A percentile compares a stretch with the other conserved stretches of the same genome.
Conservation (phyloP, 2,797 vertebrate species). For the Hypotaenidia philippensis region DNA sequence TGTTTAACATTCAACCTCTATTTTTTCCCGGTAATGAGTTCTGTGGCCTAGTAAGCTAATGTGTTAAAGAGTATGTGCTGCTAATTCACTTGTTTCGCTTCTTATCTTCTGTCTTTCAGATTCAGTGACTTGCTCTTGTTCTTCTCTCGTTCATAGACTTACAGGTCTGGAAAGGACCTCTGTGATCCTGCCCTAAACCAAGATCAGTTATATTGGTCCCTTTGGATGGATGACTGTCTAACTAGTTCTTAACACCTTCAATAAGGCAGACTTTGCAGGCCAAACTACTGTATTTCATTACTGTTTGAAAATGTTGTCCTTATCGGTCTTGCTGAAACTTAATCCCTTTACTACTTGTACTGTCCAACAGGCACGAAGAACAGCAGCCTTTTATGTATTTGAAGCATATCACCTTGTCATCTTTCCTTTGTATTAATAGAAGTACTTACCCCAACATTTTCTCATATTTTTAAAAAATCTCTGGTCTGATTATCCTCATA, state of each 20-base stretch:
- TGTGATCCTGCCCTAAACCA: not conserved
- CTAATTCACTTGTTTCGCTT: slow-evolving; percentile 12
- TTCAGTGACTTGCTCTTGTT: slow-evolving; percentile 9
- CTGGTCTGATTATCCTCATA: not conserved
- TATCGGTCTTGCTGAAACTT: not conserved
- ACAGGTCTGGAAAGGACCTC: not conserved
- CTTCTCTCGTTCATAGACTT: not conserved
- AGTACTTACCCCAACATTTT: not conserved
- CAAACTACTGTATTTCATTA: not conserved
- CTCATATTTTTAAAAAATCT: not conserved
- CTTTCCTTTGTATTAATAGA: not conserved
- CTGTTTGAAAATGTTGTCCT: not conserved
- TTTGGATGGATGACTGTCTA: not conserved
- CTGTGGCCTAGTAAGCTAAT: not conserved
- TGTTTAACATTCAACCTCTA: slow-evolving; percentile 37
- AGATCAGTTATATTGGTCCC: not conserved
- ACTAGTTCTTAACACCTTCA: not conserved
- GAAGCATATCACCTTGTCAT: not conserved
- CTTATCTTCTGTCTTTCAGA: slow-evolving; percentile 16
- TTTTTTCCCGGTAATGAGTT: slow-evolving; percentile 37
- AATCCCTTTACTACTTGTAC: slow-evolving; percentile 15
- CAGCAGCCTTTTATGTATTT: not conserved
- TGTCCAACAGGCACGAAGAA: not conserved
- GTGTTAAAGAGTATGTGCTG: not conserved
- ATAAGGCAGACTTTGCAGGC: not conserved